Evolutionary conservation across 2,888 invertebrate species (phyloP).

Genomic region (Sinhomidia bicolor): DNA sequence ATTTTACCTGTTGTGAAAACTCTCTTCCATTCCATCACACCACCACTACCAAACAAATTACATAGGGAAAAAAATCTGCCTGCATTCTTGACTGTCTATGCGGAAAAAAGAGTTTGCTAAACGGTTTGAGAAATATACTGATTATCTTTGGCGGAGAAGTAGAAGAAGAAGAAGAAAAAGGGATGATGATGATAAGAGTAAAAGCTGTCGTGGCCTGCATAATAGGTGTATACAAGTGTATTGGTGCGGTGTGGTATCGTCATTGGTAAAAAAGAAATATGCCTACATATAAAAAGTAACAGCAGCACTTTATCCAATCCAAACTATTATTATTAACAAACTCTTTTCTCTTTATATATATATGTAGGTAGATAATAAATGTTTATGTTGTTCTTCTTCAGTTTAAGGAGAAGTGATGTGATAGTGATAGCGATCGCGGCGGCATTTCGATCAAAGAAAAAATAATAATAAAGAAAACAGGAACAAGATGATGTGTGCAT

Average conservation of each 20-base stretch:
- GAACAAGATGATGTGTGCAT: constrained; percentile 65
- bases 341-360: constrained; percentile 53
- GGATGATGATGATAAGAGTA: constrained; percentile 42
- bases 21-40: background rate
- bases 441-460: constrained; percentile 63
- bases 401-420: constrained; percentile 56
- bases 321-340: constrained; percentile 1
- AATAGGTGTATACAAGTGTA: background rate
- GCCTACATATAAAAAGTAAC: constrained; percentile 18
- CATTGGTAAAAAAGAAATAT: constrained; percentile 17
- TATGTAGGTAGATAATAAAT: too few species aligned
- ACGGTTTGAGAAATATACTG: constrained; percentile 10
- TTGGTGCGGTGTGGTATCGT: background rate
- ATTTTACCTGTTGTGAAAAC: constrained; percentile 20
- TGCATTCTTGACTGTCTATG: background rate
- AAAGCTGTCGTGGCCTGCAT: constrained; percentile 18
- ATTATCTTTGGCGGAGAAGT: too few species aligned
- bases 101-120: background rate
- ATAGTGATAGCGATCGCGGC: constrained; percentile 60
- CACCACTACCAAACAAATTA: too few species aligned
- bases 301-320: constrained; percentile 6
- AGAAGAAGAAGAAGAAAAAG: too few species aligned
- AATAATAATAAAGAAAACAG: constrained; percentile 66
- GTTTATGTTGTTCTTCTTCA: constrained; percentile 51
- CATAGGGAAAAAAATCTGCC: constrained; percentile 38